These are phyloP conservation scores for Neodiprion lecontei DNA, from an alignment of 1,140 invertebrate genomes.

Conservation along the genomic window DNA sequence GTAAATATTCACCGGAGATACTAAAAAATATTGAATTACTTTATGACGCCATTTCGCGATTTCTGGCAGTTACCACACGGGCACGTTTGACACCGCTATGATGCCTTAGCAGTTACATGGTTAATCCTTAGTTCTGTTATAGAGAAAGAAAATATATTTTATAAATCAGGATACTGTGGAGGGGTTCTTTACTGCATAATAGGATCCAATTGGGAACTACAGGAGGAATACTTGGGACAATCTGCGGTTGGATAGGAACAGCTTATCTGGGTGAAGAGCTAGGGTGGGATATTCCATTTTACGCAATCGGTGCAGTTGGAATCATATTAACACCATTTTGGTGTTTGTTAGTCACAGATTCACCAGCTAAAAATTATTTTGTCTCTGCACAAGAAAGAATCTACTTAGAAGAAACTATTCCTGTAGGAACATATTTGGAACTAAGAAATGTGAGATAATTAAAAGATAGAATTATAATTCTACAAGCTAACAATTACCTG, in stretches of 20 bases:
- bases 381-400: not conserved
- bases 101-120: too few relatives aligned
- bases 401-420: not conserved
- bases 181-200: not conserved
- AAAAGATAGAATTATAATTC: too few relatives aligned
- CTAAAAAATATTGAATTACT: too few relatives aligned
- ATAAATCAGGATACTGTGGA: not conserved
- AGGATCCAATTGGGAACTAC: not conserved
- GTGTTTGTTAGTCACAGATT: not conserved
- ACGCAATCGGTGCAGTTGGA: not conserved
- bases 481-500: too few relatives aligned
- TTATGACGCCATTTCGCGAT: too few relatives aligned
- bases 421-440: not conserved
- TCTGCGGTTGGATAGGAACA: not conserved
- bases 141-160: not conserved
- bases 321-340: conserved; percentile 6
- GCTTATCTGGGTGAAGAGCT: not conserved
- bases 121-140: not conserved
- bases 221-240: not conserved
- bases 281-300: conserved; percentile 3
- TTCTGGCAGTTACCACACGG: too few relatives aligned
- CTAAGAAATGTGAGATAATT: not conserved
- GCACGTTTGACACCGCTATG: too few relatives aligned
- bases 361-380: not conserved
- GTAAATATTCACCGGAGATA: too few relatives aligned